Base-by-base conservation (phyloP, 2,888 invertebrate genomes). In the Catocala fraxini region DNA sequence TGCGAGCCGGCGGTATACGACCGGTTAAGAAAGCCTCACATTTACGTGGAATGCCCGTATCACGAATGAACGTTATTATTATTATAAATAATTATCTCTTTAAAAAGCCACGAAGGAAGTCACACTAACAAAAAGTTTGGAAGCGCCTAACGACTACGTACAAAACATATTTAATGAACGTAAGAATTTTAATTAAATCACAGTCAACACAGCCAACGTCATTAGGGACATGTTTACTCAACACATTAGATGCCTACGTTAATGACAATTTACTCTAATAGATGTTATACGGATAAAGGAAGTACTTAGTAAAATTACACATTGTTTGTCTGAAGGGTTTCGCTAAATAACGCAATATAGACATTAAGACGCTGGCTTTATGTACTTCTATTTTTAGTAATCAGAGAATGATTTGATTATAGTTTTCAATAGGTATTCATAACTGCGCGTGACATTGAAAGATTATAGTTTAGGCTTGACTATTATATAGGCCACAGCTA, bases 151-250 rank as follows among this genome's bases (percentile, higher is more conserved):
- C 56, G 63, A 66, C 65, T 55, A 51, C 64, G 63, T 63, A 66
- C 62, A 70, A 67, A 63, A 71, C 63, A 54, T 73, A 70, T 67
- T 65, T 70, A 75, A 68, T 68, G 67, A 70, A 71, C 60, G 68
- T 61, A 45, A 69, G 68, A 68, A 73, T 68, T 77, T 78, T 73
- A 74, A 81, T 80, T 76, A 76, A 75, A 81, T 79, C 78, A 75
- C 66, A 72, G 72, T 65, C 57, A 65, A 70, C 69, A 67, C 54
- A 33, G 58, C 52, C 61, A 57, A 46, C 57, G 71, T 73, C 76
- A 74, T 79, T 77, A 73, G 66, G 60, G 59, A 69, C 66, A 65
- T 75, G 73, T 77, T 79, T 73, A 70, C 70, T 70, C 56, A 68
- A 72, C 72, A 71, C 71, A 76, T 73, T 73, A 73, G 70, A 70